Evolutionary conservation across 2,888 invertebrate genomes (phyloP), one percentile per base, ranked within the genome.

Genomic region (Odontomyia ornata): DNA sequence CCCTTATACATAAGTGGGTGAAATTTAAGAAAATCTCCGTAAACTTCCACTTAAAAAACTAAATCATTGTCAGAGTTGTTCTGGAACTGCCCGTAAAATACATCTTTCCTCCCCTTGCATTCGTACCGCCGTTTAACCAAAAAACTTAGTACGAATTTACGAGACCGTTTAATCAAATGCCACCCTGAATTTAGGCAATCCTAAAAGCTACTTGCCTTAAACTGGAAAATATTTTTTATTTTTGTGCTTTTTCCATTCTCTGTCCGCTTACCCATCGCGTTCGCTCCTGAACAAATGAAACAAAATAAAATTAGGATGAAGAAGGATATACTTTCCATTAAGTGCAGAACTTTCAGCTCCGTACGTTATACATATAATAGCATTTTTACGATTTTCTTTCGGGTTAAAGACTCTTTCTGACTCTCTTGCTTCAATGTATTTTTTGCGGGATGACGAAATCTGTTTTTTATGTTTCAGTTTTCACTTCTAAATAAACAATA

Each of bases 381-480:
- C 52, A 60, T 60, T 73, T 69, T 73, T 73, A 73, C 73, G 73
- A 73, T 73, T 73, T 25, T 57, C 73, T 73, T 72, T 30, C n/a
- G 52, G 52, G 71, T 71, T 71, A 47, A 71, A 52, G 15, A 47
- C 43, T 43, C 15, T 60, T 25, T 25, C 21, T 18, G 60, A 5
- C 25, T n/a, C n/a, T n/a, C 13, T 15, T 56, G 25, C 21, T 18
- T 9, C n/a, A 18, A 52, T 4, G 15, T 25, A 7, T 13, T 65
- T 13, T 65, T 69, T 69, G 69, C 27, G 69, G 69, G 36, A 36
- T 13, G 73, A 2, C 23, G 36, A 36, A 60, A 73, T 60, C 73
- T 57, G 60, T 60, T 73, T 73, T 73, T 73, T 73, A 57, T 73
- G 73, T 73, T 72, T 43, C 73, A 21, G 25, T 73, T 73, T 73